phyloP scores from a whole-genome alignment of 2,113 vertebrate genomes.

The Pleuronectes platessa region DNA sequence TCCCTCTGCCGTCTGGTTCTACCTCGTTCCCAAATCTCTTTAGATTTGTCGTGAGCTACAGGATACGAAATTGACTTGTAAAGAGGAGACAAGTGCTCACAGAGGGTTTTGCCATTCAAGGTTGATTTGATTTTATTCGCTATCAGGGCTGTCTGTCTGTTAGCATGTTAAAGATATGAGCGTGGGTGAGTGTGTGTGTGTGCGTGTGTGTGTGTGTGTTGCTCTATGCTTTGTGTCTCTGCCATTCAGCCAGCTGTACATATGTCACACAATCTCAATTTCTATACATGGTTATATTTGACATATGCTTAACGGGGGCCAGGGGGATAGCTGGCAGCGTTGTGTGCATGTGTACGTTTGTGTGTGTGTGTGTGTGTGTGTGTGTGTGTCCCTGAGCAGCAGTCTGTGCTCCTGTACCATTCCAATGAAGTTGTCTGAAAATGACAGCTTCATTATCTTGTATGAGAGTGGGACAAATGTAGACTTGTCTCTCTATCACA shows the following conservation, averaged over 20 bases:
- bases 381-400: conserved; percentile 60
- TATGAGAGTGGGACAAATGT: conserved; percentile 99
- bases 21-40: conserved; percentile 67
- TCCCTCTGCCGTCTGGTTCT: conserved; percentile 43
- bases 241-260: conserved; percentile 72
- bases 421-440: conserved; percentile 97
- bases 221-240: conserved; percentile 52
- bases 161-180: conserved; percentile 75
- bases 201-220: conserved; percentile 21
- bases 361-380: conserved; percentile 39
- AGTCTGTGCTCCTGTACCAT: conserved; percentile 85
- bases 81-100: conserved; percentile 76
- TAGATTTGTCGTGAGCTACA: conserved; percentile 72
- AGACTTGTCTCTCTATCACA: conserved; percentile 98
- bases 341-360: conserved; percentile 40
- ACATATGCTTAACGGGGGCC: conserved; percentile 81
- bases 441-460: conserved; percentile 99
- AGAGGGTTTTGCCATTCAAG: conserved; percentile 80
- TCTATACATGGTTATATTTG: conserved; percentile 80
- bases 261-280: conserved; percentile 74
- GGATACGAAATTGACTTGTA: conserved; percentile 78
- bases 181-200: conserved; percentile 5
- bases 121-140: conserved; percentile 74
- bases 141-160: conserved; percentile 73
- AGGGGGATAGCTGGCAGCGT: conserved; percentile 52